Evolutionary conservation across 2,797 vertebrate species (phyloP), one percentile per base, ranked within the genome.

Genomic region (Lateolabrax maculatus): DNA sequence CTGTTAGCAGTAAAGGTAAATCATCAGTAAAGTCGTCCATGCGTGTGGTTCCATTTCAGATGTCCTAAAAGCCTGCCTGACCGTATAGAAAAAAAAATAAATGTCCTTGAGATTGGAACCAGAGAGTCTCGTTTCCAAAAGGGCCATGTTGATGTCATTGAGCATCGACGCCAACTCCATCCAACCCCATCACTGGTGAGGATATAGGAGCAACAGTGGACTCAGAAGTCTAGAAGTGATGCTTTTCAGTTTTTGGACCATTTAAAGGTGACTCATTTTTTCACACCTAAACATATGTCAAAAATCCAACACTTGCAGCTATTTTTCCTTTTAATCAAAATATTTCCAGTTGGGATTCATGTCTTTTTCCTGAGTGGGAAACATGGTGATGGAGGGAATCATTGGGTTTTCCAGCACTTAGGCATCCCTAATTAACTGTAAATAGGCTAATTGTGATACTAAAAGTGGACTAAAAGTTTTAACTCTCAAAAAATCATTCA

Each of bases 141-240:
- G 65, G 51, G 60, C 80, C 61, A n/a, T 4, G 57, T 56, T 89
- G 86, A 92, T 60, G 89, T 90, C 87, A 89, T 90, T 31, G 31
- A 36, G 18, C 15, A 0, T 57, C 29, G n/a, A 51, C 0, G 81
- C 89, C 92, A 91, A 37, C 65, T 83, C 69, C 12, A 39, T 84
- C 80, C 71, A 73, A 39, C 43, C 53, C 55, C 69, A n/a, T 86
- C 70, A 49, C 1, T 23, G 51, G 36, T 55, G 67, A 65, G 65
- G 63, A 64, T 64, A 58, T 18, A 55, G 27, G 19, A 6, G 65
- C 49, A 3, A 18, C 51, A n/a, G 15, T 21, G 64, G 57, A 71
- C 71, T 64, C 58, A 55, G 49, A 77, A 46, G 70, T 77, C 52
- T 36, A 48, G 9, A 67, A 69, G 52, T 23, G 64, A 85, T 72